These are phyloP conservation scores for Athalia rosae DNA, from an alignment of 2,888 invertebrate species.

Conservation along the genomic window DNA sequence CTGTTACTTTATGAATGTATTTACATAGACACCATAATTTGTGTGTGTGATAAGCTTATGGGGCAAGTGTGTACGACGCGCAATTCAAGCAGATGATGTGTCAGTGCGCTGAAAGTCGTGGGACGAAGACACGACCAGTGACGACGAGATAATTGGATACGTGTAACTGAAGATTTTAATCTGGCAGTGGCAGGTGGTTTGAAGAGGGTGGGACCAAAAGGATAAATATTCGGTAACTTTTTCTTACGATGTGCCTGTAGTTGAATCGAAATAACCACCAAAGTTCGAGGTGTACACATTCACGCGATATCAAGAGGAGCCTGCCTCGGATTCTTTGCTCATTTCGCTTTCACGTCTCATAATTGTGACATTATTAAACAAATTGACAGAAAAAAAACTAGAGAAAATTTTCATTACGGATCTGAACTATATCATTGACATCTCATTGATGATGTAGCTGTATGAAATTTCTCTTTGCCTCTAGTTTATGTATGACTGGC, in stretches of 20 bases:
- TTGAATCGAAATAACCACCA: background rate
- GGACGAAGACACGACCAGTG: background rate
- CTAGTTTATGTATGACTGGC: no score
- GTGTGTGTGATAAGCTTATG: background rate
- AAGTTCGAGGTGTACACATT: background rate
- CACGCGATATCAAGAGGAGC: background rate
- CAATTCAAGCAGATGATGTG: constrained; percentile 37
- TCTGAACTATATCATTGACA: no score
- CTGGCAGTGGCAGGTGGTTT: background rate
- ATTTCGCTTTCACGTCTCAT: no score
- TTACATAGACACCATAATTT: background rate
- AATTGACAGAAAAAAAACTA: no score
- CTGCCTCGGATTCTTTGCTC: no score
- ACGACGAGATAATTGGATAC: background rate
- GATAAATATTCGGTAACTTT: background rate
- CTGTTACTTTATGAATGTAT: no score
- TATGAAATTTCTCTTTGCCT: no score
- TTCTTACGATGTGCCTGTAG: background rate
- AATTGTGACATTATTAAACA: no score
- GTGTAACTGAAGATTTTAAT: background rate
- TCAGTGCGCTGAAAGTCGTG: constrained; percentile 18
- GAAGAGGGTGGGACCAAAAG: constrained; percentile 3
- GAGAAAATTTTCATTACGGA: no score
- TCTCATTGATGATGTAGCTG: no score
- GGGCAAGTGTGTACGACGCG: constrained; percentile 27